Evolutionary conservation across 2,113 vertebrate genomes (phyloP), one percentile per base, ranked within the genome.

Genomic region (Melanocharis versteri): DNA sequence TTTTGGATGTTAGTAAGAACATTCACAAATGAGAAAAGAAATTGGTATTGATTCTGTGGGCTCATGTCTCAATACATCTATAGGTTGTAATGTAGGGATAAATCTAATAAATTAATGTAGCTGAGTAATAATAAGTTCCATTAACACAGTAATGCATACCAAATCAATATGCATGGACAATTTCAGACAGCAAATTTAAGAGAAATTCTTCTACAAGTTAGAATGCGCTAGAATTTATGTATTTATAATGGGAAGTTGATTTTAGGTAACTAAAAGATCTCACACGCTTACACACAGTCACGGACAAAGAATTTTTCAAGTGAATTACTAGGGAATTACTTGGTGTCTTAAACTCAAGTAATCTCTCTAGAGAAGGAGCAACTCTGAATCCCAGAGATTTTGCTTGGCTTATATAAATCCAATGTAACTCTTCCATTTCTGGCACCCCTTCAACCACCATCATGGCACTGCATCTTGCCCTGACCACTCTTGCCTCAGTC

Each of bases 81-180:
- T 60, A 86, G 47, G 72, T 44, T 78, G 50, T 81, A 88, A 88
- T 70, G 61, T 53, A 81, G 80, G n/a, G 78, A 96, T 95, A 95
- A 96, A 88, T 91, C 62, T 88, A 86, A 92, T 93, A 87, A 84
- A 97, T 96, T 93, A 87, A 96, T 94, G 61, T 75, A 69, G 57
- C 61, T 91, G 79, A 80, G 83, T 84, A 94, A 94, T 95, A 94
- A 82, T 88, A 80, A 50, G 62, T 90, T 83, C 79, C 47, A 96
- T 91, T 92, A 96, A 86, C 75, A 88, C 7, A 5, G 44, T 73
- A 88, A 96, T 77, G 70, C 39, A 71, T 58, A 77, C 42, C 21
- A 77, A 88, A 93, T 94, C 51, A 4, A 73, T 91, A 91, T 7
- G 12, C 48, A 90, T 54, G 62, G 78, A 81, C 58, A 77, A 79